These are phyloP conservation scores for Gallinago solitaria DNA, from an alignment of 2,797 vertebrate genomes.

Conservation along the genomic window DNA sequence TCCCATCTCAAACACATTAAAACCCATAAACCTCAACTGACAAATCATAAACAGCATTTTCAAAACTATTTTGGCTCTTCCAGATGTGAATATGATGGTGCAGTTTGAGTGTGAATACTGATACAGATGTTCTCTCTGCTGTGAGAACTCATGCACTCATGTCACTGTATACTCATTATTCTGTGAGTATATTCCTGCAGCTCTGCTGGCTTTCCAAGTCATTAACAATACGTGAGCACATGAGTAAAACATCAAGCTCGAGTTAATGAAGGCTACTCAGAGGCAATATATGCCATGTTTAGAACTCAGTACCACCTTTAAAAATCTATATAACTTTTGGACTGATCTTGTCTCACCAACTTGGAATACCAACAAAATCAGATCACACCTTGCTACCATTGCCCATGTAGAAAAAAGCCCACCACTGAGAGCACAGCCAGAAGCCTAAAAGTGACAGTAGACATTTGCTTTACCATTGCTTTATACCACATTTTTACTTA, in stretches of 20 bases:
- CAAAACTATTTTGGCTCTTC: neutral
- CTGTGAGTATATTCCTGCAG: neutral
- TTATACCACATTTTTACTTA: neutral
- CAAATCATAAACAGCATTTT: neutral
- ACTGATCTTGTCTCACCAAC: neutral
- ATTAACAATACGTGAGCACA: neutral
- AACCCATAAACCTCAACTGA: neutral
- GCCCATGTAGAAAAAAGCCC: neutral
- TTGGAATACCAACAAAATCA: neutral
- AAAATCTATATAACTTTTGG: neutral
- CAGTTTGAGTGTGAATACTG: neutral
- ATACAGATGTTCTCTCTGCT: neutral
- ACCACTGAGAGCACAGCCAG: neutral
- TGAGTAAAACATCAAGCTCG: neutral
- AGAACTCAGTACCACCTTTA: neutral
- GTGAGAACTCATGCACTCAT: neutral
- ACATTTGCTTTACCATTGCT: neutral
- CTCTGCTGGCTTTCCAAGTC: neutral
- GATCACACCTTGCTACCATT: rapidly evolving
- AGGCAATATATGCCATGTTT: neutral
- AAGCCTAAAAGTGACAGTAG: neutral
- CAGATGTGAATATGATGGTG: neutral
- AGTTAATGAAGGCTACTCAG: neutral
- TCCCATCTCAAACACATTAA: neutral
- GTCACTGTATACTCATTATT: too few relatives aligned